Evolutionary conservation across 2,113 vertebrate species (phyloP).

Genomic region (Brachyhypopomus gauderio): DNA sequence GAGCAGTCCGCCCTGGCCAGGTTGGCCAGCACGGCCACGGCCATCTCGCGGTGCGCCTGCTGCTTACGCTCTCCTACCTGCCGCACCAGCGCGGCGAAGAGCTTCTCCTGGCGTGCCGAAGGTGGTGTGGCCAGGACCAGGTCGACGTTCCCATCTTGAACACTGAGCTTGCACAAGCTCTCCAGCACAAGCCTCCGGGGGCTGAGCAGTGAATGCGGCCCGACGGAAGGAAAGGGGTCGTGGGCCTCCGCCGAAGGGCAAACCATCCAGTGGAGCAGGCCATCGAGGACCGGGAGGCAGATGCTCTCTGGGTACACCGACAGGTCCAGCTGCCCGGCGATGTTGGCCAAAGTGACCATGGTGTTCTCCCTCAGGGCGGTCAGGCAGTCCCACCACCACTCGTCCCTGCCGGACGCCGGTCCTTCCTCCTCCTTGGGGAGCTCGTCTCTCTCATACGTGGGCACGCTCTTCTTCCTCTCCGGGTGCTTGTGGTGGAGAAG

Average conservation of each 20-base stretch:
- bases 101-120: constrained; percentile 93
- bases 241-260: constrained; percentile 94
- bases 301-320: constrained; percentile 94
- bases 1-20: constrained; percentile 93
- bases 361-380: constrained; percentile 91
- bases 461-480: constrained; percentile 84
- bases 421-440: constrained; percentile 83
- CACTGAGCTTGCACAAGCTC: constrained; percentile 97
- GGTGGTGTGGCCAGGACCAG: constrained; percentile 95
- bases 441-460: constrained; percentile 90
- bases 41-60: constrained; percentile 98
- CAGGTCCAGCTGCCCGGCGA: constrained; percentile 97
- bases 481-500: constrained; percentile 94
- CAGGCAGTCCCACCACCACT: constrained; percentile 99
- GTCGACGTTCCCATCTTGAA: constrained; percentile 96
- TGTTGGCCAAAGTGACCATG: constrained; percentile 96
- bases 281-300: constrained; percentile 95
- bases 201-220: constrained; percentile 83
- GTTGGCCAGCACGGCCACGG: constrained; percentile 94
- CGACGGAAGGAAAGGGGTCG: constrained; percentile 93
- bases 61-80: constrained; percentile 93
- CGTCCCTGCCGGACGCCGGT: constrained; percentile 85
- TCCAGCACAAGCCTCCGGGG: constrained; percentile 94
- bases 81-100: constrained; percentile 90
- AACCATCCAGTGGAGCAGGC: constrained; percentile 99